Percentiles rank a stretch among this genome's conserved stretches.
Conservation (phyloP, 2,113 vertebrate genomes). For the Chroicocephalus ridibundus region DNA sequence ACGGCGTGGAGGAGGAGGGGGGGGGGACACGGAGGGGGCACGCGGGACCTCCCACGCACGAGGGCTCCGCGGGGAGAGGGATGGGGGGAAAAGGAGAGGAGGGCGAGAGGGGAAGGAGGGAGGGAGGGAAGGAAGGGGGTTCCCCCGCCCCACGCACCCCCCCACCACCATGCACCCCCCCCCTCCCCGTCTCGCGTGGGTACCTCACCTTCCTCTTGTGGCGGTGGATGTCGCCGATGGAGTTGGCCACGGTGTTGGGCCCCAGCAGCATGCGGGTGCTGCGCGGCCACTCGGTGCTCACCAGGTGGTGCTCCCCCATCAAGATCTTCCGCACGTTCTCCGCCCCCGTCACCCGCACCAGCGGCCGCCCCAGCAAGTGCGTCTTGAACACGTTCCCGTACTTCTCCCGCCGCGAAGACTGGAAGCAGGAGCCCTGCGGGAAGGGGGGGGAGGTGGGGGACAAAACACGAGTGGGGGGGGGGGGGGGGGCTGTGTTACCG, state of each 20-base stretch:
- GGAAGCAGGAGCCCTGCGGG: constrained; percentile 82
- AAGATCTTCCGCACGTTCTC: constrained; percentile 94
- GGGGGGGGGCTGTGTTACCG: background rate
- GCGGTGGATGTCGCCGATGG: constrained; percentile 95
- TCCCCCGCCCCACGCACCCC: too few relatives aligned
- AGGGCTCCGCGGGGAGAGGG: too few relatives aligned
- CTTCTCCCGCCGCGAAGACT: constrained; percentile 82
- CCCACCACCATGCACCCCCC: background rate
- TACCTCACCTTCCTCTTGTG: constrained; percentile 89
- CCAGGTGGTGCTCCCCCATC: constrained; percentile 95
- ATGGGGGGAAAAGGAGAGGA: too few relatives aligned
- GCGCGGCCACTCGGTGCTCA: constrained; percentile 94
- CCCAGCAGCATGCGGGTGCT: constrained; percentile 92
- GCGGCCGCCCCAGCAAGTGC: constrained; percentile 90
- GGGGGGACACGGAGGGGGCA: background rate
- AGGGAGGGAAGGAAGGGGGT: too few relatives aligned
- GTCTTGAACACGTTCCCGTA: constrained; percentile 98
- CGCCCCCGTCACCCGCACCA: constrained; percentile 93
- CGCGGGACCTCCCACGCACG: background rate
- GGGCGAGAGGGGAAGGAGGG: background rate
- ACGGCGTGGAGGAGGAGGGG: too few relatives aligned
- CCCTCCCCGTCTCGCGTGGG: background rate
- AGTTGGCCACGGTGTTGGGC: constrained; percentile 93
- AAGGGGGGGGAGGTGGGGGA: too few relatives aligned
- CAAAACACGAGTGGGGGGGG: background rate